phyloP scores from a whole-genome alignment of 1,140 invertebrate genomes.

The Lepidostoma basale region DNA sequence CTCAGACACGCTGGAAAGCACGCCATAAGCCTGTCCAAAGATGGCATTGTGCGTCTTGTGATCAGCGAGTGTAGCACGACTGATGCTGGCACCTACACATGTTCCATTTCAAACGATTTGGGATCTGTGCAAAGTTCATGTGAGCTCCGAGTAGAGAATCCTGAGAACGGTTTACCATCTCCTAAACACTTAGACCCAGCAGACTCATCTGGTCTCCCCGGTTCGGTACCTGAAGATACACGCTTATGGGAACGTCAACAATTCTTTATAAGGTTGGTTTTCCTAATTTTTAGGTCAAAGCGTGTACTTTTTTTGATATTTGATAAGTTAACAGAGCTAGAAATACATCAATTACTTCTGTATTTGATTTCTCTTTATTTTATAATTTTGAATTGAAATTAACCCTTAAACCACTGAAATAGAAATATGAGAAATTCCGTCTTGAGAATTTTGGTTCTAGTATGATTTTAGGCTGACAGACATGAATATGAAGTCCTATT shows the following conservation, averaged over 20 bases:
- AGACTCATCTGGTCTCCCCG: constrained; percentile 1
- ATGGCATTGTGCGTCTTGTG: constrained; percentile 59
- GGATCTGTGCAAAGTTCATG: constrained; percentile 65
- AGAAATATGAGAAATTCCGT: too few species aligned
- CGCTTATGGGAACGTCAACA: constrained; percentile 60
- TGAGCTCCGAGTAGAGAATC: constrained; percentile 50
- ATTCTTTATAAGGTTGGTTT: constrained; percentile 48
- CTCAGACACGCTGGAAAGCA: constrained; percentile 61
- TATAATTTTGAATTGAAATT: too few species aligned
- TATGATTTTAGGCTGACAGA: too few species aligned
- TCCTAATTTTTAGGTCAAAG: not conserved
- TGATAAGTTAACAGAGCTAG: too few species aligned
- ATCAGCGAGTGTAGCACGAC: constrained; percentile 62
- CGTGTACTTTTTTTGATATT: too few species aligned
- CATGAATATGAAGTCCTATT: too few species aligned
- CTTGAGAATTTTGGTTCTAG: too few species aligned
- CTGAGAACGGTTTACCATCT: constrained; percentile 48
- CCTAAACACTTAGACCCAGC: constrained; percentile 55
- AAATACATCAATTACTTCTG: too few species aligned
- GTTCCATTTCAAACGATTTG: constrained; percentile 65
- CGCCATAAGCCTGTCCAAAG: constrained; percentile 55
- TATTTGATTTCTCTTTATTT: too few species aligned
- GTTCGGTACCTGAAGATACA: constrained; percentile 51
- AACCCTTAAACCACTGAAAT: too few species aligned
- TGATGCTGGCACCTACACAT: constrained; percentile 69